Evolutionary conservation across 2,797 vertebrate species (phyloP).

Genomic region (Chelmon rostratus): DNA sequence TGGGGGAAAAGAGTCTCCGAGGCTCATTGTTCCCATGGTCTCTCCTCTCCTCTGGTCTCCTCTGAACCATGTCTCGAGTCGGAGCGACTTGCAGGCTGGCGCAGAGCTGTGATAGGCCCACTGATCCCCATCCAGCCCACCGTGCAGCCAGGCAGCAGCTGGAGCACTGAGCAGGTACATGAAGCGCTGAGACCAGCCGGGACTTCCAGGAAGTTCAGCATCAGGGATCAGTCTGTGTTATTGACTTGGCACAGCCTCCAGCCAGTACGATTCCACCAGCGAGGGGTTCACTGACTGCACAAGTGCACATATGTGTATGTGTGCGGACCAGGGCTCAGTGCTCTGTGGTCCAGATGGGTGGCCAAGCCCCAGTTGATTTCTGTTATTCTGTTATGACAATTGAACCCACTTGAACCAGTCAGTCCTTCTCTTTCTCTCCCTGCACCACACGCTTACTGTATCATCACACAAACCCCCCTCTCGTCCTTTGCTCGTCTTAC

Average conservation of each 20-base stretch:
- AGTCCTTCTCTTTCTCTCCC: constrained; percentile 37
- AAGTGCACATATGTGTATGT: constrained; percentile 63
- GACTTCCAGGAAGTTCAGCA: constrained; percentile 78
- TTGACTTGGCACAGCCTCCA: constrained; percentile 81
- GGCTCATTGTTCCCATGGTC: constrained; percentile 57
- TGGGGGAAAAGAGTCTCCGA: constrained; percentile 65
- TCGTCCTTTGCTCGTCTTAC: constrained; percentile 33
- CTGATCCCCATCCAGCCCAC: constrained; percentile 66
- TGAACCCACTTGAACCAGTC: constrained; percentile 73
- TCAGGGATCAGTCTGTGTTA: constrained; percentile 81
- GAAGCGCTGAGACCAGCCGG: constrained; percentile 64
- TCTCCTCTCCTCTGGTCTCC: constrained; percentile 28
- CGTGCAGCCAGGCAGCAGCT: constrained; percentile 56
- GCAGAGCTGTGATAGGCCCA: constrained; percentile 44
- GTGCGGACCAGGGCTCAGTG: constrained; percentile 55
- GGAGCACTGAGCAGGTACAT: constrained; percentile 68
- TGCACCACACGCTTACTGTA: constrained; percentile 45
- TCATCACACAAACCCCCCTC: constrained; percentile 38
- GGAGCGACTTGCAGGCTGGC: constrained; percentile 58
- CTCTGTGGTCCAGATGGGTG: constrained; percentile 81
- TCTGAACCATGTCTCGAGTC: constrained; percentile 63
- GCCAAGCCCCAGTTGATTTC: constrained; percentile 77
- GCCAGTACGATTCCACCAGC: constrained; percentile 76
- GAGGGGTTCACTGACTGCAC: constrained; percentile 71
- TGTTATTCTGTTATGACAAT: constrained; percentile 80